These are phyloP conservation scores for Falco rusticolus DNA, from an alignment of 2,797 vertebrate genomes.

Conservation along the genomic window DNA sequence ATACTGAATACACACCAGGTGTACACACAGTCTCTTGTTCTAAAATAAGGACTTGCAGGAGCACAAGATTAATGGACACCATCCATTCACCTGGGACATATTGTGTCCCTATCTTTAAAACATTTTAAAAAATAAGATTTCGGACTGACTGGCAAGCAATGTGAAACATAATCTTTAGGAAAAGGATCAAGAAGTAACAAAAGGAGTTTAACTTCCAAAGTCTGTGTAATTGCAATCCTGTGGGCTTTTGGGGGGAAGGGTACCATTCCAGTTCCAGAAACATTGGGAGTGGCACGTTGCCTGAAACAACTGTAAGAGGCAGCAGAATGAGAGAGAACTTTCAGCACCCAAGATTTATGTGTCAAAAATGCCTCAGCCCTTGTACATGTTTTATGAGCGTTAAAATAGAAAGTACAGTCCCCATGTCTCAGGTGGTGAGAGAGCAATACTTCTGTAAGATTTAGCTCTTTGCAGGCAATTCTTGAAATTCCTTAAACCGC, in stretches of 20 bases:
- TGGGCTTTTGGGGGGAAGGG: background rate
- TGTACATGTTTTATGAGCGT: slow-evolving; percentile 62
- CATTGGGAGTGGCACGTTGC: background rate
- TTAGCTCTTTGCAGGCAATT: slow-evolving; percentile 29
- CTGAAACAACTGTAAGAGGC: slow-evolving; percentile 41
- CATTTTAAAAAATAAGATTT: background rate
- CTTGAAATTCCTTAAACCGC: background rate
- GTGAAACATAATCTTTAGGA: background rate
- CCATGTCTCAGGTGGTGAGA: slow-evolving; percentile 3
- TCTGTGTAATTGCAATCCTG: background rate
- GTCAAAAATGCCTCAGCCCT: slow-evolving; percentile 46
- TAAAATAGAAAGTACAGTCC: slow-evolving; percentile 58
- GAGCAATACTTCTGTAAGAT: slow-evolving; percentile 48
- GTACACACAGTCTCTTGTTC: background rate
- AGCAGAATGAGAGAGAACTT: slow-evolving; percentile 47
- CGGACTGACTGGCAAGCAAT: background rate
- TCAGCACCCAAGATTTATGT: slow-evolving; percentile 55
- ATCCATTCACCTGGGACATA: background rate
- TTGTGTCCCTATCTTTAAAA: background rate
- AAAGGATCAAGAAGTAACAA: background rate
- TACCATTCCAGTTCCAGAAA: background rate
- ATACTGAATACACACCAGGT: background rate
- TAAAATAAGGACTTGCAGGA: background rate
- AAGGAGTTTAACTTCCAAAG: background rate
- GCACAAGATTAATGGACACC: background rate